phyloP scores from a whole-genome alignment of 2,888 invertebrate genomes.

The Heliconius cydno region DNA sequence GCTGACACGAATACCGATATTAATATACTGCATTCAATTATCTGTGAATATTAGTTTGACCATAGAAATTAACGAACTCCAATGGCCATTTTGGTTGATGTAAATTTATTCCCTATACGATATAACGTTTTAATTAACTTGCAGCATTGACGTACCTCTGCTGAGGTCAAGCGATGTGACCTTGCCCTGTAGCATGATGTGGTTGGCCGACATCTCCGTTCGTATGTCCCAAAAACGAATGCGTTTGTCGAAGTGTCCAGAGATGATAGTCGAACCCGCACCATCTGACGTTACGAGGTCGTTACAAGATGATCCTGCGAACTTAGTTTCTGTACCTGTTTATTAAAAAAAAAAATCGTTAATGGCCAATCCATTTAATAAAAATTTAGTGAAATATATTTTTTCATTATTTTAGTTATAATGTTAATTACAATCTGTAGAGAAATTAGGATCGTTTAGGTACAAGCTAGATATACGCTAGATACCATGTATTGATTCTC shows the following conservation, averaged over 20 bases:
- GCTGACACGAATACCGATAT: constrained; percentile 77
- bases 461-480: constrained; percentile 15
- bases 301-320: constrained; percentile 98
- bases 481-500: constrained; percentile 37
- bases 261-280: constrained; percentile 94
- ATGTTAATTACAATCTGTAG: constrained; percentile 38
- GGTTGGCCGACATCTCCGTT: constrained; percentile 92
- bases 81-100: constrained; percentile 51
- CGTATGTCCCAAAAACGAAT: constrained; percentile 99
- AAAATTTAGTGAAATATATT: neutral
- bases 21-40: constrained; percentile 75
- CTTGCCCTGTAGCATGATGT: constrained; percentile 95
- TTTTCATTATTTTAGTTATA: neutral
- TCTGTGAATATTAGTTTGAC: constrained; percentile 62
- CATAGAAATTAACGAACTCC: constrained; percentile 63
- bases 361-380: neutral
- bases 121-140: constrained; percentile 46
- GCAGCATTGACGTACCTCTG: constrained; percentile 85
- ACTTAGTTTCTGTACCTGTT: constrained; percentile 94
- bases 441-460: constrained; percentile 39
- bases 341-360: neutral
- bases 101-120: constrained; percentile 32
- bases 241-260: constrained; percentile 98
- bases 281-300: constrained; percentile 96
- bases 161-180: constrained; percentile 97